Conservation (phyloP, 2,113 vertebrate genomes). For the Tympanuchus pallidicinctus region DNA sequence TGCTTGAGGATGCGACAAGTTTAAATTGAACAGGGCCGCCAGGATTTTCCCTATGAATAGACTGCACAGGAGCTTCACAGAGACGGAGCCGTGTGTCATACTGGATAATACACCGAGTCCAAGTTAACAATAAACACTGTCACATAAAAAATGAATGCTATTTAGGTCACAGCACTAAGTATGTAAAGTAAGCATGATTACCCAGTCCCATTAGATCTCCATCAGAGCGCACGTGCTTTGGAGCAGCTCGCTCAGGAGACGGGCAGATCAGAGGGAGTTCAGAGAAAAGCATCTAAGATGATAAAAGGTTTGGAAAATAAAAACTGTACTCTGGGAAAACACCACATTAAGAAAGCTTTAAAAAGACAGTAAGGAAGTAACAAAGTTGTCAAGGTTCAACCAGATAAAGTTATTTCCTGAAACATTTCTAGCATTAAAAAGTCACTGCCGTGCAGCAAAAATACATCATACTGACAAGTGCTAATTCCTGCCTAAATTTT, state of each 20-base stretch:
- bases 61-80: not conserved
- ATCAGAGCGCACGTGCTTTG: not conserved
- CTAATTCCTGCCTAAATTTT: not conserved
- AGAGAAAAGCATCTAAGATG: slow-evolving; percentile 14
- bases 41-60: not conserved
- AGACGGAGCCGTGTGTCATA: not conserved
- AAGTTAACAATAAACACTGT: not conserved
- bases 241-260: slow-evolving; percentile 11
- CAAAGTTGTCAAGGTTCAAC: not conserved
- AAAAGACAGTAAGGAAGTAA: not conserved
- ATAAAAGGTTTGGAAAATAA: slow-evolving; percentile 50
- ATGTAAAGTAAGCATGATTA: slow-evolving; percentile 49
- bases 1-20: not conserved
- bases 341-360: not conserved
- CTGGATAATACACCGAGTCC: not conserved
- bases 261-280: slow-evolving; percentile 40
- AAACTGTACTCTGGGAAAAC: not conserved
- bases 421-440: not conserved
- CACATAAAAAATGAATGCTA: slow-evolving; percentile 9
- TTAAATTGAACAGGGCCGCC: not conserved
- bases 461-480: not conserved
- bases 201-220: not conserved
- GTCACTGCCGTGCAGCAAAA: not conserved
- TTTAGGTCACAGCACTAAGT: slow-evolving; percentile 44
- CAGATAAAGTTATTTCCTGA: not conserved